Evolutionary conservation across 2,888 invertebrate species (phyloP), one percentile per base, ranked within the genome.

Genomic region (Tiphia femorata): DNA sequence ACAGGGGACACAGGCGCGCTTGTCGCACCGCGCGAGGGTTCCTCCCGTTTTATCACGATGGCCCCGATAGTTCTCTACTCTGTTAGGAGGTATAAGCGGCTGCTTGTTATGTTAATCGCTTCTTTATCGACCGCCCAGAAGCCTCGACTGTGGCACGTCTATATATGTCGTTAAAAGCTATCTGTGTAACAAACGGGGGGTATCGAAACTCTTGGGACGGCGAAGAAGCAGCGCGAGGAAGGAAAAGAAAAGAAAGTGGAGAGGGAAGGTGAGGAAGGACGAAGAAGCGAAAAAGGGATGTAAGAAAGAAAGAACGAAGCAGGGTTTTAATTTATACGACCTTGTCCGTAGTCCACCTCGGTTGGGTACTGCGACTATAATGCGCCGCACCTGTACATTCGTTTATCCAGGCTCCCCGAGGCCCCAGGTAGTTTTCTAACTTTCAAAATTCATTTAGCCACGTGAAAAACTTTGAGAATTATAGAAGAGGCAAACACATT

Each of bases 51-150:
- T 72, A 75, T 72, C 72, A 46, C 64, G 75, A 77, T 75, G 73
- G 41, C 64, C 66, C 47, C 72, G 64, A 73, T 71, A 67, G 61
- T 72, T 64, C 64, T 57, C 57, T 58, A 56, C 54, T 54, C 59
- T 64, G 62, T 69, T 67, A 65, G 63, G 47, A 70, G 61, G 59
- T 58, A 57, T 59, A 61, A 63, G 56, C 58, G 64, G 55, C 62
- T 46, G 68, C 71, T 68, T 67, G 72, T 76, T 76, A 77, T 73
- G 76, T 72, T 76, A 77, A 77, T 76, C 73, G 71, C 61, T 69
- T 72, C 69, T 70, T 67, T 69, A 75, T 74, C 72, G 73, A 67
- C 49, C 72, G 56, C 30, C 38, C 30, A n/a, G 48, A 52, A 62
- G 59, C 48, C 58, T 49, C 48, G 29, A 17, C 17, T 17, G 55